Percentiles rank a stretch among this genome's conserved stretches.
phyloP scores from a whole-genome alignment of 2,888 invertebrate species.

The Bugula neritina region DNA sequence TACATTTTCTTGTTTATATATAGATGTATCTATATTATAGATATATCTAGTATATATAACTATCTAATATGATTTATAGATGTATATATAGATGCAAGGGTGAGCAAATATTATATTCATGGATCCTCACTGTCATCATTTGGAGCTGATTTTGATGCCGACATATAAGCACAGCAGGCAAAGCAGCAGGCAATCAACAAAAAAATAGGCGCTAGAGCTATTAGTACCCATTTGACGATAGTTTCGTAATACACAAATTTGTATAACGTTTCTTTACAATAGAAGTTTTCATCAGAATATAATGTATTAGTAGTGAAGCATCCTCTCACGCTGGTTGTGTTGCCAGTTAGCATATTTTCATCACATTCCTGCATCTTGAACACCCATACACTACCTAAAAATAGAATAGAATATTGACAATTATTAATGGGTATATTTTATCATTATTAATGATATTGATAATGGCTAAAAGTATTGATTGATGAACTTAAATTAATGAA shows the following conservation, averaged over 20 bases:
- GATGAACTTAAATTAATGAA: no score
- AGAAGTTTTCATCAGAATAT: background rate
- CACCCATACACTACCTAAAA: background rate
- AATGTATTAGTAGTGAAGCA: background rate
- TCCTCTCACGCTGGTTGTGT: background rate
- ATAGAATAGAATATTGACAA: background rate
- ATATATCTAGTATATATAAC: no score
- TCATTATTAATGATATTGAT: no score
- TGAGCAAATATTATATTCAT: no score
- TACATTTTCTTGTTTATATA: no score
- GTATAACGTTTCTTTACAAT: background rate
- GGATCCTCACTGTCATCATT: no score
- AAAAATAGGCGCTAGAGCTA: background rate
- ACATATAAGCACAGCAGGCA: conserved; percentile 7
- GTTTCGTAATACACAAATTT: background rate
- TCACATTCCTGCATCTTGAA: background rate
- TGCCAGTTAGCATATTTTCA: background rate
- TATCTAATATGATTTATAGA: no score
- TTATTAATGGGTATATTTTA: no score
- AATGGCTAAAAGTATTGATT: no score
- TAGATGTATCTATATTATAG: no score
- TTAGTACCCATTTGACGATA: background rate
- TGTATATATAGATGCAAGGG: no score
- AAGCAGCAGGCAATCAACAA: background rate
- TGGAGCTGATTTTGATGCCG: no score